Conservation (phyloP, 2,113 vertebrate species). For the Nettapus auritus region DNA sequence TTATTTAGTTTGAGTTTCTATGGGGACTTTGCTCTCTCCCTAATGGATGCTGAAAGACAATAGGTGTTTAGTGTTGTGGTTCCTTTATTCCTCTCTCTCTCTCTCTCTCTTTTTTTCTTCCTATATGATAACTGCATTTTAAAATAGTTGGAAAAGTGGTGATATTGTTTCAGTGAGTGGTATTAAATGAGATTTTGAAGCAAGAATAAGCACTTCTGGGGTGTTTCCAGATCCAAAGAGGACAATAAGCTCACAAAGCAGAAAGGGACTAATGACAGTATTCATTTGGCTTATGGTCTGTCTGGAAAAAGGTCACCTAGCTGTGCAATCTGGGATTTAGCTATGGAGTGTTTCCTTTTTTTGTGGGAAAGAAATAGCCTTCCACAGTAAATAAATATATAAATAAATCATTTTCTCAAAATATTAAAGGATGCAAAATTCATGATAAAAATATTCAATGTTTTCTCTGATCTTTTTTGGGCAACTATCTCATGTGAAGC, state of each 20-base stretch:
- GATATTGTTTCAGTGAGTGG: neutral
- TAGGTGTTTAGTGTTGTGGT: neutral
- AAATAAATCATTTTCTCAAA: neutral
- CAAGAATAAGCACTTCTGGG: neutral
- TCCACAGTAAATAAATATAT: neutral
- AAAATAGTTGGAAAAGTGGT: neutral
- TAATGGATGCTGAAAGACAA: neutral
- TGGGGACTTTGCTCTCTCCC: neutral
- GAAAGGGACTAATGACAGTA: neutral
- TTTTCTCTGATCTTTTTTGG: constrained; percentile 9
- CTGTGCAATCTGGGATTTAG: neutral
- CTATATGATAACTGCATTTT: neutral
- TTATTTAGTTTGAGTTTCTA: neutral
- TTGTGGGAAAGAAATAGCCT: constrained; percentile 5
- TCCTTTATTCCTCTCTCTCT: neutral
- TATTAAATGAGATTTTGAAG: neutral
- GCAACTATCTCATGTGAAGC: neutral
- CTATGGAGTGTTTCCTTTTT: neutral
- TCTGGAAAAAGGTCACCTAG: neutral
- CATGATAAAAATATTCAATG: neutral
- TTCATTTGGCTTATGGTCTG: neutral
- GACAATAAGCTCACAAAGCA: neutral
- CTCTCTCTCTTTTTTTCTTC: neutral
- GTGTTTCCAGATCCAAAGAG: neutral
- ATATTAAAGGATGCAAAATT: neutral